Evolutionary conservation across 2,113 vertebrate species (phyloP).

Genomic region (Dromaius novaehollandiae): DNA sequence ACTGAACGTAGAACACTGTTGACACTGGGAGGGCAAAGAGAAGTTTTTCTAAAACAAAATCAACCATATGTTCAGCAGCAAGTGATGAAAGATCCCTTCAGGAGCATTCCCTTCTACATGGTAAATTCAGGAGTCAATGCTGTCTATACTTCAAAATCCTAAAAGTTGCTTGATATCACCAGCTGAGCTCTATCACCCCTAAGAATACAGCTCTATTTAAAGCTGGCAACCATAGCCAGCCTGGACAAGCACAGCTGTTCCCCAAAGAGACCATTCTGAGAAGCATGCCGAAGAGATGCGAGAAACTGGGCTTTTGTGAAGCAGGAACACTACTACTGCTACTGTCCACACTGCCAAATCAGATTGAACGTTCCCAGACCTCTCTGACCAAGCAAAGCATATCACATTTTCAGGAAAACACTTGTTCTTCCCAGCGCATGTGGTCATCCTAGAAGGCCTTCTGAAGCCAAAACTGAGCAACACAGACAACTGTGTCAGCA

Average conservation of each 20-base stretch:
- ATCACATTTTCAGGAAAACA: not conserved
- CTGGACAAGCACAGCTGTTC: not conserved
- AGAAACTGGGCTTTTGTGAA: not conserved
- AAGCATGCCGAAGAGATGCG: not conserved
- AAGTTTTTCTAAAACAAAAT: not conserved
- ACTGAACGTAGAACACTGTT: not conserved
- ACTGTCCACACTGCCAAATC: not conserved
- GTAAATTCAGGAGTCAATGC: not conserved
- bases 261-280: not conserved
- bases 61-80: fast-evolving
- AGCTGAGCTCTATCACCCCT: not conserved
- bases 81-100: not conserved
- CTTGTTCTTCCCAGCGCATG: not conserved
- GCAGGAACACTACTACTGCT: not conserved
- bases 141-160: not conserved
- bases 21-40: not conserved
- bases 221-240: fast-evolving
- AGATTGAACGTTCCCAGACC: not conserved
- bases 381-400: not conserved
- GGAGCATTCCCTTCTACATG: not conserved
- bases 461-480: not conserved
- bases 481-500: fast-evolving
- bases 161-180: not conserved
- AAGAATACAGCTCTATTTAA: not conserved
- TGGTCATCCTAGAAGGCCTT: not conserved